Evolutionary conservation across 1,140 invertebrate genomes (phyloP).

Genomic region (Teleogryllus occipitalis): DNA sequence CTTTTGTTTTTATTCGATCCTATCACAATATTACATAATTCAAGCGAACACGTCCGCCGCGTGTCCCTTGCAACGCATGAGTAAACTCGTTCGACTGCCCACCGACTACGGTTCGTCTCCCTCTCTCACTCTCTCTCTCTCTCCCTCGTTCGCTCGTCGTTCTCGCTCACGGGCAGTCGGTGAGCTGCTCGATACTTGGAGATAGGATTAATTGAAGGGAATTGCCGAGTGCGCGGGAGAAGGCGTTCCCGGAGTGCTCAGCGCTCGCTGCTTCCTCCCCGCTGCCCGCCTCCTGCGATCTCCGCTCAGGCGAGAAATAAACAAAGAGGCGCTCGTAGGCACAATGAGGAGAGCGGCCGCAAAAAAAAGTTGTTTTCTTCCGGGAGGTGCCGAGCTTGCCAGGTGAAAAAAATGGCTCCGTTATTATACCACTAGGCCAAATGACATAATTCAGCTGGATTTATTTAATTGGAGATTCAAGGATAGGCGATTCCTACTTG

Average conservation of each 20-base stretch:
- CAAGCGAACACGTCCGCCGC: neutral
- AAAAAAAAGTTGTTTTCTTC: no score
- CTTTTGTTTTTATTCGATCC: neutral
- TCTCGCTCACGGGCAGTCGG: no score
- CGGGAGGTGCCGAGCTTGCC: no score
- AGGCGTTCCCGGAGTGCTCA: neutral
- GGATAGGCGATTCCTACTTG: no score
- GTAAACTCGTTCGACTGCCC: neutral
- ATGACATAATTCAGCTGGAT: no score
- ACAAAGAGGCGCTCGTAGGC: no score
- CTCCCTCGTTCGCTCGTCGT: no score
- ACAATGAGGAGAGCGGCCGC: no score
- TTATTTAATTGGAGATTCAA: no score
- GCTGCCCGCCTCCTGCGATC: neutral
- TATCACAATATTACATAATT: neutral
- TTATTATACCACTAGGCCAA: no score
- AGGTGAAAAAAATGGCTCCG: no score
- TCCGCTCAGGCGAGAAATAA: no score
- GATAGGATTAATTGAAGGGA: constrained; percentile 1
- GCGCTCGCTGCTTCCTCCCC: neutral
- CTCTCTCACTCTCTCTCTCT: neutral
- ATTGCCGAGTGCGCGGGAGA: neutral
- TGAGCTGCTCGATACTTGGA: neutral
- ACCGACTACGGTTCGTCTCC: neutral
- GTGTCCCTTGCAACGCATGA: neutral